Evolutionary conservation across 2,797 vertebrate species (phyloP).

Genomic region (Yasuhikotakia modesta): DNA sequence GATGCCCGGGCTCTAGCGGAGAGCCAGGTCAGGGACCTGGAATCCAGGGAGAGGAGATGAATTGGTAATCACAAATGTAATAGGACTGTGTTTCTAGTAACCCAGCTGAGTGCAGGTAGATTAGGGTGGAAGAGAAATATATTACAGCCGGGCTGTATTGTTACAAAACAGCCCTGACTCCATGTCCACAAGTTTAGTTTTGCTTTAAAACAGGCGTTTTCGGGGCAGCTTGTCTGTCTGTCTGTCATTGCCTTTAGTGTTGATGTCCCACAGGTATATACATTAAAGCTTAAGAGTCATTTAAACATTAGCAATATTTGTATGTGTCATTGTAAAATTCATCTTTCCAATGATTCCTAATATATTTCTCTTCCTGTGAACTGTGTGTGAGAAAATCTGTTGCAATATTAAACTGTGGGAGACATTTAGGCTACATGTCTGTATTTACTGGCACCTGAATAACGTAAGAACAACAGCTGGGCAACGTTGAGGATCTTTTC

Average conservation of each 20-base stretch:
- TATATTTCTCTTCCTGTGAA: conserved; percentile 54
- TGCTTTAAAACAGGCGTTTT: not conserved
- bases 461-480: not conserved
- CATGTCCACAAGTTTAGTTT: not conserved
- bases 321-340: conserved; percentile 27
- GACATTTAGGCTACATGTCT: conserved; percentile 39
- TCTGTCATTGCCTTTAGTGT: conserved; percentile 4
- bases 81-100: conserved; percentile 34
- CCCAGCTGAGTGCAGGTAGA: not conserved
- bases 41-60: conserved; percentile 35
- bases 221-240: not conserved
- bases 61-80: conserved; percentile 21
- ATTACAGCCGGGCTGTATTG: conserved; percentile 32
- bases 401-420: conserved; percentile 50
- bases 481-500: conserved; percentile 31
- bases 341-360: conserved; percentile 21
- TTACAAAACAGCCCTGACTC: not conserved
- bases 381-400: conserved; percentile 21
- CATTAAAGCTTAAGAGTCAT: conserved; percentile 6
- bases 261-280: conserved; percentile 19
- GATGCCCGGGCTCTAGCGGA: not conserved
- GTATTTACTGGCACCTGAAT: conserved; percentile 36
- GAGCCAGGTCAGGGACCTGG: conserved; percentile 25
- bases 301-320: conserved; percentile 6
- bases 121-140: conserved; percentile 55